Evolutionary conservation across 2,888 invertebrate species (phyloP).

Genomic region (Leucophenga maculata): DNA sequence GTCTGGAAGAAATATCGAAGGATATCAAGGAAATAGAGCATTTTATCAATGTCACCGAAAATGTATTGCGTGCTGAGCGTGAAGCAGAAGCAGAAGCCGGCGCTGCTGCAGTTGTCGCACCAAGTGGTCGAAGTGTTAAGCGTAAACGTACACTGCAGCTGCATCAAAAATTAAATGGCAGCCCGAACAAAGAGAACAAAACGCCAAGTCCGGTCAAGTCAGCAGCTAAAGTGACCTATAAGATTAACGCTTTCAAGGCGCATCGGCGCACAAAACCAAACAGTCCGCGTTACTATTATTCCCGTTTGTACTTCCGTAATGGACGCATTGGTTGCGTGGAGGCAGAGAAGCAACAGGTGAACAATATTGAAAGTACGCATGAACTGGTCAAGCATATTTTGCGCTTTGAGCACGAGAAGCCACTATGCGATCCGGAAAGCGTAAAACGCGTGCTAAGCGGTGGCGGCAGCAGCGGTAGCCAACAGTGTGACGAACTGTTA

Average conservation of each 20-base stretch:
- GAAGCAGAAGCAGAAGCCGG: constrained; percentile 61
- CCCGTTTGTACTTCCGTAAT: constrained; percentile 70
- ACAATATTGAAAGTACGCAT: constrained; percentile 71
- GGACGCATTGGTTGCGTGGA: constrained; percentile 72
- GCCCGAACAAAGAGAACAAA: constrained; percentile 68
- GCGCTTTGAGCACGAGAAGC: constrained; percentile 69
- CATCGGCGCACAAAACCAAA: constrained; percentile 55
- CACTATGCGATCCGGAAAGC: constrained; percentile 70
- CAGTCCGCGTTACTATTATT: constrained; percentile 69
- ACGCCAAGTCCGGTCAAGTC: constrained; percentile 60
- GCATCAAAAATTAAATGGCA: constrained; percentile 19
- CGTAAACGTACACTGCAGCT: constrained; percentile 39
- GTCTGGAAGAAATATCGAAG: constrained; percentile 72
- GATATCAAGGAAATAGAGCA: constrained; percentile 72
- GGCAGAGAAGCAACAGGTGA: constrained; percentile 63
- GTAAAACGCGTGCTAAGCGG: constrained; percentile 63
- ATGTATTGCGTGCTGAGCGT: constrained; percentile 63
- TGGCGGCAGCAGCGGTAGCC: too few species aligned
- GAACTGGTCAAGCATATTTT: constrained; percentile 71
- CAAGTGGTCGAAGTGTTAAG: neutral
- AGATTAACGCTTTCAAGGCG: constrained; percentile 69
- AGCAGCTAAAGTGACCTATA: constrained; percentile 57
- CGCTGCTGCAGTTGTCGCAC: too few species aligned
- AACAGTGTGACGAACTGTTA: constrained; percentile 4
- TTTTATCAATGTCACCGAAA: constrained; percentile 70